Evolutionary conservation across 1,140 invertebrate genomes (phyloP).

Genomic region (Apis dorsata): DNA sequence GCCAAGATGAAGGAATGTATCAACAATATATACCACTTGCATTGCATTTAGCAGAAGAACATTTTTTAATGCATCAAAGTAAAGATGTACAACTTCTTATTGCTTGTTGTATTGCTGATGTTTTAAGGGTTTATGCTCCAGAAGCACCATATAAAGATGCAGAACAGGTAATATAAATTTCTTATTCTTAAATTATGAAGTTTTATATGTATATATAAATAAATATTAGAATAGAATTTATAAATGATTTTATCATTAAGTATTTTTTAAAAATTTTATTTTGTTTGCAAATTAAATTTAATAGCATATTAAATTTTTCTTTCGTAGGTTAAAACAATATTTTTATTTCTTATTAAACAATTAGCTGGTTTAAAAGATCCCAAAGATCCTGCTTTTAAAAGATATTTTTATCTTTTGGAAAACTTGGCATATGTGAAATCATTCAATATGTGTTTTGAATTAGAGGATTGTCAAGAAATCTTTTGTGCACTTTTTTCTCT

Average conservation of each 20-base stretch:
- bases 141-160: slow-evolving; percentile 98
- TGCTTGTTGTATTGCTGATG: slow-evolving; percentile 98
- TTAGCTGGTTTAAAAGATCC: slow-evolving; percentile 96
- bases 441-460: slow-evolving; percentile 99
- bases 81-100: slow-evolving; percentile 96
- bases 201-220: slow-evolving; percentile 1
- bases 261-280: slow-evolving; percentile 22
- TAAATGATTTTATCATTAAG: too few species aligned
- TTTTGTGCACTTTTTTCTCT: slow-evolving; percentile 95
- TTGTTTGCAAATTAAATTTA: neutral
- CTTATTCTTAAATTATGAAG: slow-evolving; percentile 58
- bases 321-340: slow-evolving; percentile 88
- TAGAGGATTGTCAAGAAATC: slow-evolving; percentile 98
- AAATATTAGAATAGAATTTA: too few species aligned
- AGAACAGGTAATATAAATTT: slow-evolving; percentile 88
- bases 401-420: slow-evolving; percentile 97
- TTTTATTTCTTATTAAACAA: slow-evolving; percentile 97
- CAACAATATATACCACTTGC: slow-evolving; percentile 96
- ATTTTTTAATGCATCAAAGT: slow-evolving; percentile 93
- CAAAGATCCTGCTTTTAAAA: slow-evolving; percentile 97
- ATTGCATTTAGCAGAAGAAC: slow-evolving; percentile 95
- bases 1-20: slow-evolving; percentile 95
- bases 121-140: slow-evolving; percentile 98
- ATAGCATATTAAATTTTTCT: slow-evolving; percentile 14
- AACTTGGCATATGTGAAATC: slow-evolving; percentile 99